phyloP scores from a whole-genome alignment of 2,888 invertebrate genomes.

The Acanthopleura granulata region DNA sequence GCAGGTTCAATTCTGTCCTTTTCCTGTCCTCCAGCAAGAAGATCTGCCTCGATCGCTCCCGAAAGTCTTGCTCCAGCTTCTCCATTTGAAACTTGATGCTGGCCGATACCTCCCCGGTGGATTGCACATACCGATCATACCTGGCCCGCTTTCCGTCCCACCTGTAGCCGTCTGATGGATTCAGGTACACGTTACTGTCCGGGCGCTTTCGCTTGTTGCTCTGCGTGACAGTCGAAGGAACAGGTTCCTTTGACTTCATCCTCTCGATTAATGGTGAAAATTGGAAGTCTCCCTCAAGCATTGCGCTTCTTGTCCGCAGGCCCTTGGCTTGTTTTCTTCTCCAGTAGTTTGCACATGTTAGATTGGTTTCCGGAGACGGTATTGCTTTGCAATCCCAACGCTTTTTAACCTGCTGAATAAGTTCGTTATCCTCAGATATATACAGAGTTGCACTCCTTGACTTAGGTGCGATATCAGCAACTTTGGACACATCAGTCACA shows the following conservation, averaged over 20 bases:
- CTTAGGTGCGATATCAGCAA: too few species aligned
- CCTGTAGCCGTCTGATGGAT: neutral
- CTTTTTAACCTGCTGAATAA: conserved; percentile 7
- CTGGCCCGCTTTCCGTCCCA: conserved; percentile 12
- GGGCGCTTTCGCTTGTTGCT: neutral
- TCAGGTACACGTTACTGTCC: neutral
- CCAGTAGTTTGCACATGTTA: conserved; percentile 18
- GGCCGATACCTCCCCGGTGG: neutral
- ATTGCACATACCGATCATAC: neutral
- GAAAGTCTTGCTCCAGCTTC: neutral
- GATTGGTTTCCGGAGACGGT: conserved; percentile 6
- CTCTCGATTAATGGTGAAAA: neutral
- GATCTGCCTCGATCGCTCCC: neutral
- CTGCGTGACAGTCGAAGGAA: too few species aligned
- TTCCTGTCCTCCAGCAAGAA: neutral
- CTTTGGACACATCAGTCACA: too few species aligned
- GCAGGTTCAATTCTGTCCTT: neutral
- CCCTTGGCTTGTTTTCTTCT: neutral
- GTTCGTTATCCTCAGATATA: neutral
- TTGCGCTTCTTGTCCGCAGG: too few species aligned
- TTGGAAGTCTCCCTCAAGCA: neutral
- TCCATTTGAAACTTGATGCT: neutral
- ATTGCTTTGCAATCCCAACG: conserved; percentile 6
- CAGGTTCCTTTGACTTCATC: neutral
- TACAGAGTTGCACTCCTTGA: too few species aligned